Conservation (phyloP, 2,888 invertebrate genomes). For the Hypena proboscidalis region DNA sequence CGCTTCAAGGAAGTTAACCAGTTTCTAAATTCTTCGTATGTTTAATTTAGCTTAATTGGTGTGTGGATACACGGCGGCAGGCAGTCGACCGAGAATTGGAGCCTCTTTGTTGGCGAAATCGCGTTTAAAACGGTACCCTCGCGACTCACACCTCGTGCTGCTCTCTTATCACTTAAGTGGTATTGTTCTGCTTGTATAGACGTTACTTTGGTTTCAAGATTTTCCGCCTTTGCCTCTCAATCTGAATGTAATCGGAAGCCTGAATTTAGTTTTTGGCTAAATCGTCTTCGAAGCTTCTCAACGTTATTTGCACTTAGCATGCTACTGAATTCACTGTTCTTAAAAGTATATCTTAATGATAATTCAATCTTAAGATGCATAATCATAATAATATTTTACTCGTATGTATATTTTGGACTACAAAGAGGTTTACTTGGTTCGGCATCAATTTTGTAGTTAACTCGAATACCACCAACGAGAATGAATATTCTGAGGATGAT, state of each 20-base stretch:
- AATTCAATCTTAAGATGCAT: background rate
- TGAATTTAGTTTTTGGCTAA: conserved; percentile 19
- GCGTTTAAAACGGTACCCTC: conserved; percentile 70
- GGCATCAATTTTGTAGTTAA: conserved; percentile 5
- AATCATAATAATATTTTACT: no score
- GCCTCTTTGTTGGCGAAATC: conserved; percentile 78
- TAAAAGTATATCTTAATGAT: conserved; percentile 21
- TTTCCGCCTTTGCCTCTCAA: conserved; percentile 20
- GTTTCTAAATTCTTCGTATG: conserved; percentile 85
- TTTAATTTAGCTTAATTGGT: conserved; percentile 84
- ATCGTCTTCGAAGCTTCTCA: conserved; percentile 19
- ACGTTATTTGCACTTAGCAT: conserved; percentile 36
- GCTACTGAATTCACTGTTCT: conserved; percentile 34
- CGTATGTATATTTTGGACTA: no score
- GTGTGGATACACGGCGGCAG: conserved; percentile 74
- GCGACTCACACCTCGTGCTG: conserved; percentile 55
- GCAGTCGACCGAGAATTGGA: conserved; percentile 81
- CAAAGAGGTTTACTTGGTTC: conserved; percentile 1
- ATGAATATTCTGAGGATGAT: conserved; percentile 46
- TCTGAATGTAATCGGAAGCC: conserved; percentile 25
- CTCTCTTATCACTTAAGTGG: conserved; percentile 52
- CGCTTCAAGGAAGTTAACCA: conserved; percentile 84
- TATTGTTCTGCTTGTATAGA: conserved; percentile 41
- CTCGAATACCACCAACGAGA: conserved; percentile 14
- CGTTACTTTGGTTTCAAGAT: conserved; percentile 15